A percentile compares a stretch with the other conserved stretches of the same genome.
Conservation (phyloP, 2,888 invertebrate species). For the Tuberolachnus salignus region DNA sequence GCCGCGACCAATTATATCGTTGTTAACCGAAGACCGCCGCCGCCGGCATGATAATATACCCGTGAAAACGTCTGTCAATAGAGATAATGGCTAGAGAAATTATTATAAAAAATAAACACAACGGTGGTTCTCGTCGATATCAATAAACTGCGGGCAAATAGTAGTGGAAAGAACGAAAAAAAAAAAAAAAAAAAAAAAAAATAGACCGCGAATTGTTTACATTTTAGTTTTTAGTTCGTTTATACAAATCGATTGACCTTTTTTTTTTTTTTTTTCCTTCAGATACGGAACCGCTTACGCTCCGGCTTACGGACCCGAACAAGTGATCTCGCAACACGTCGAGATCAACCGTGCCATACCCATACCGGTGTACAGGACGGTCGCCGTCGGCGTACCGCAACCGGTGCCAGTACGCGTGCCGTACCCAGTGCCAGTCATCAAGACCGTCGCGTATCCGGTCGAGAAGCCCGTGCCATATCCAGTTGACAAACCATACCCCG, state of each 20-base stretch:
- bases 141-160: too few species aligned
- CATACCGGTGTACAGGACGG: conserved; percentile 59
- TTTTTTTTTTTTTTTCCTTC: neutral
- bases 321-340: conserved; percentile 57
- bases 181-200: conserved; percentile 8
- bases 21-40: neutral
- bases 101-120: neutral
- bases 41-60: neutral
- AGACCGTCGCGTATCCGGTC: conserved; percentile 59
- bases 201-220: neutral
- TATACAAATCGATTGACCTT: neutral
- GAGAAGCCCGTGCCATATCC: conserved; percentile 61
- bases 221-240: too few species aligned
- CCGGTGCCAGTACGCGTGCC: conserved; percentile 60
- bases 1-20: conserved; percentile 42
- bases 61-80: conserved; percentile 30
- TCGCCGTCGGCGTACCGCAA: conserved; percentile 60
- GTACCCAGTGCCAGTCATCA: conserved; percentile 60
- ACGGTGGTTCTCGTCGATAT: neutral
- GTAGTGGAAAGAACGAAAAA: neutral
- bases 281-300: conserved; percentile 22
- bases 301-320: conserved; percentile 50
- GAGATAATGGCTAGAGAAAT: too few species aligned
- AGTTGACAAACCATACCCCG: conserved; percentile 60
- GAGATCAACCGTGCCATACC: conserved; percentile 59